phyloP scores from a whole-genome alignment of 2,888 invertebrate species.

The Conistra vaccinii region DNA sequence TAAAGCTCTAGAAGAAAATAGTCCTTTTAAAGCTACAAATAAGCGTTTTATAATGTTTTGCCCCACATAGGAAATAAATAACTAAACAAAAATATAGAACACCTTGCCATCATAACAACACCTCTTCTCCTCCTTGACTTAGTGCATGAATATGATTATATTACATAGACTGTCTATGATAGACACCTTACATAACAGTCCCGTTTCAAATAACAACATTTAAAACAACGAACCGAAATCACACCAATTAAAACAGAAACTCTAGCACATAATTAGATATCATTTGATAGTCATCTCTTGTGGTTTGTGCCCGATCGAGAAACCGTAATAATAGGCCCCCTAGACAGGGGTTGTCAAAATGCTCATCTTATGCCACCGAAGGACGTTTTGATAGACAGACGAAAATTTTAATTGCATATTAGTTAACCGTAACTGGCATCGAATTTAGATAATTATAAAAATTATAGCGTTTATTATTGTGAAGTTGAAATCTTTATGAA shows the following conservation, averaged over 20 bases:
- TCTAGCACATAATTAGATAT: slow-evolving; percentile 73
- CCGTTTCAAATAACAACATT: slow-evolving; percentile 21
- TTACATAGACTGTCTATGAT: too few species aligned
- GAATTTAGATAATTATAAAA: slow-evolving; percentile 72
- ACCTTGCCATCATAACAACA: background rate
- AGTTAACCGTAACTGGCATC: slow-evolving; percentile 69
- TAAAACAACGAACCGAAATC: slow-evolving; percentile 45
- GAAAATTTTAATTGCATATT: slow-evolving; percentile 85
- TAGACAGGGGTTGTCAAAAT: slow-evolving; percentile 77
- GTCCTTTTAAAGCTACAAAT: background rate
- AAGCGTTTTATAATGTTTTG: background rate
- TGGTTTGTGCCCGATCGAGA: slow-evolving; percentile 65
- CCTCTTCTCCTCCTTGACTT: background rate
- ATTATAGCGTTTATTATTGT: slow-evolving; percentile 68
- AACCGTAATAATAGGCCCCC: slow-evolving; percentile 82
- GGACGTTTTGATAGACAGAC: slow-evolving; percentile 88
- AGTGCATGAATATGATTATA: background rate
- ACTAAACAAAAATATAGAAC: background rate
- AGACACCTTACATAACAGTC: slow-evolving; percentile 11
- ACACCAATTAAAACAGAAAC: slow-evolving; percentile 66
- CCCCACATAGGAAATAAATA: background rate
- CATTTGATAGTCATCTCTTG: slow-evolving; percentile 59
- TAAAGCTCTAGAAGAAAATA: background rate
- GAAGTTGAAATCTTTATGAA: slow-evolving; percentile 56
- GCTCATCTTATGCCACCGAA: slow-evolving; percentile 82